Percentiles rank a stretch among this genome's conserved stretches.
Evolutionary conservation across 2,888 invertebrate genomes (phyloP).

Genomic region (Microctonus aethiopoides): DNA sequence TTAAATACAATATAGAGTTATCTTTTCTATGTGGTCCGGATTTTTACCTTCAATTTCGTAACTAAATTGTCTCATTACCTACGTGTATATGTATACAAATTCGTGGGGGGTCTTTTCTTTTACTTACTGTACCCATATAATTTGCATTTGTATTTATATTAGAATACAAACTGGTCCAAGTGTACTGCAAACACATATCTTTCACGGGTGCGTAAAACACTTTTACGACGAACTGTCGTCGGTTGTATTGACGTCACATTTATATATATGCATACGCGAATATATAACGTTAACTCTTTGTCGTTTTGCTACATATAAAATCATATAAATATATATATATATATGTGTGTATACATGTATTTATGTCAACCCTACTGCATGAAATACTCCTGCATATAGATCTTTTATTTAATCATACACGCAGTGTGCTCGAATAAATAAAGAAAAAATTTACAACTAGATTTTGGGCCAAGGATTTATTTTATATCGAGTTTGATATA

Average conservation of each 20-base stretch:
- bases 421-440: background rate
- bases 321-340: too few relatives aligned
- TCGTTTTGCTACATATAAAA: background rate
- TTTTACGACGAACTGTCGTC: slow-evolving; percentile 52
- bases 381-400: background rate
- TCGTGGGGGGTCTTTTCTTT: slow-evolving; percentile 55
- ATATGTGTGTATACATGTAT: background rate
- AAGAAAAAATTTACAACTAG: too few relatives aligned
- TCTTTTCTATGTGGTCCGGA: background rate
- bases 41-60: slow-evolving; percentile 57
- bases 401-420: background rate
- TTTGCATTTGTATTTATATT: slow-evolving; percentile 59
- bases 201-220: slow-evolving; percentile 38
- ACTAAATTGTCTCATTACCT: slow-evolving; percentile 66
- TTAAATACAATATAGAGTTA: slow-evolving; percentile 13
- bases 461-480: too few relatives aligned
- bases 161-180: slow-evolving; percentile 47
- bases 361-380: background rate
- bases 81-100: slow-evolving; percentile 4
- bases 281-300: slow-evolving; percentile 1
- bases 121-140: background rate
- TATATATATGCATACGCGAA: background rate
- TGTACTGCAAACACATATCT: background rate
- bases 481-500: too few relatives aligned
- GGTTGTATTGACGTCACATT: slow-evolving; percentile 40